A percentile compares a stretch with the other conserved stretches of the same genome.
These are phyloP conservation scores for Sinopyrophorus schimmeli DNA, from an alignment of 2,888 invertebrate species.

Conservation along the genomic window DNA sequence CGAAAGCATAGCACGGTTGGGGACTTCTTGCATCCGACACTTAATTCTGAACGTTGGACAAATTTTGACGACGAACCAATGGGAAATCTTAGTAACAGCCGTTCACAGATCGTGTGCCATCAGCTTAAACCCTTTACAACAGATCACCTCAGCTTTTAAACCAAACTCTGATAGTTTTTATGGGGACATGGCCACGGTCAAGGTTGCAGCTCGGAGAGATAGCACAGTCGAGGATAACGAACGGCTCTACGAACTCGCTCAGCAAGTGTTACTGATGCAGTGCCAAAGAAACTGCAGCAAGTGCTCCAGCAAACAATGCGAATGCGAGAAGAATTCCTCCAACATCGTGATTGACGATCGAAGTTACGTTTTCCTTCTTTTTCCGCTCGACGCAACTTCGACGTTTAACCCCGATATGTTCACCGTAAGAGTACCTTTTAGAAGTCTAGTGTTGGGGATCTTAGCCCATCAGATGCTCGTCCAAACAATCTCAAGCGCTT, in stretches of 20 bases:
- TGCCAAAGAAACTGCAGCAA: conserved; percentile 50
- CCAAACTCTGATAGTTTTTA: conserved; percentile 93
- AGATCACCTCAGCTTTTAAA: conserved; percentile 87
- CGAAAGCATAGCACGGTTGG: conserved; percentile 87
- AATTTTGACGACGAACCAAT: conserved; percentile 78
- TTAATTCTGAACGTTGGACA: conserved; percentile 82
- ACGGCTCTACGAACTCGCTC: conserved; percentile 83
- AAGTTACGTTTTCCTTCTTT: conserved; percentile 86
- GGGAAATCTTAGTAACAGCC: conserved; percentile 83
- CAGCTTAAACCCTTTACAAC: conserved; percentile 85
- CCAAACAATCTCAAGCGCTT: conserved; percentile 85
- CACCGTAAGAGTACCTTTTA: conserved; percentile 83
- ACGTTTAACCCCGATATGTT: conserved; percentile 75
- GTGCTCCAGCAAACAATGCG: conserved; percentile 51
- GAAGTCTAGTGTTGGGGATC: conserved; percentile 84
- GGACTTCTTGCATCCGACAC: conserved; percentile 89
- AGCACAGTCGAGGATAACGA: conserved; percentile 83
- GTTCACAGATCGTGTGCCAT: conserved; percentile 82
- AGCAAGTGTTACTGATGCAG: conserved; percentile 78
- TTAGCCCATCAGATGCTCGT: conserved; percentile 90
- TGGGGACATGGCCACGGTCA: conserved; percentile 88
- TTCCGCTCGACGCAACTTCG: conserved; percentile 73
- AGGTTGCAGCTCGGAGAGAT: conserved; percentile 89
- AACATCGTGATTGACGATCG: conserved; percentile 74
- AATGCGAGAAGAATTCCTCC: conserved; percentile 50